Base-by-base conservation (phyloP, 2,888 invertebrate species). In the Ectobius pallidus region DNA sequence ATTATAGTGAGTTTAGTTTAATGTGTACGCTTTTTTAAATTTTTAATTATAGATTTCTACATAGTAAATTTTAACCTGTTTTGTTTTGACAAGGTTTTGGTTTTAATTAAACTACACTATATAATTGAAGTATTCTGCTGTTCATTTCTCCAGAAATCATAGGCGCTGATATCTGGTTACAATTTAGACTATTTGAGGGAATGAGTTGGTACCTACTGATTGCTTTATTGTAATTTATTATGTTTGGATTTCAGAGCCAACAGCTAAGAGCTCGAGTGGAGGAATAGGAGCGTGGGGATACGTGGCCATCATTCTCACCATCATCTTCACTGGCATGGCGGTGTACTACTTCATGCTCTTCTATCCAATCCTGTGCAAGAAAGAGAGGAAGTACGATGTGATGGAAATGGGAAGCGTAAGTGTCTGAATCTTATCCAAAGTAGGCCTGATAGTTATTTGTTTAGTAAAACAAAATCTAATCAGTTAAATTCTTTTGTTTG, bases 291-390 rank as follows among this genome's bases (percentile, higher is more conserved):
- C 90, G 0, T 91, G 90, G 87, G 90, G 90, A 22, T 87, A 91
- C 32, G 86, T 89, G 14, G 81, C 84, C n/a, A 78, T 89, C 11
- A 81, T 88, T 72, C 79, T 88, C 14, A 82, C 84, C 1, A 74
- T 87, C n/a, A 85, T 88, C 49, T 78, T 87, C 22, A 81, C 85
- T 4, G 84, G 85, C 75, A 83, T 86, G 80, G 86, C 86, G 0
- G 84, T 87, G 49, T 91, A 91, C 78, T 91, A 90, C 78, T 86
- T 88, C 75, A 86, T 89, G 34, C 85, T 90, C 77, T 90, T 90
- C 78, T 91, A 90, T 80, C 90, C 91, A 32, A 84, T 88, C 63
- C 79, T 91, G 62, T 90, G 89, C 77, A 85, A 86, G 75, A 86
- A 86, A 76, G 83, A 85, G 72, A 83, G 85, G 69, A 87, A 86